phyloP scores from a whole-genome alignment of 1,140 invertebrate species.

The Trinorchestia longiramus region DNA sequence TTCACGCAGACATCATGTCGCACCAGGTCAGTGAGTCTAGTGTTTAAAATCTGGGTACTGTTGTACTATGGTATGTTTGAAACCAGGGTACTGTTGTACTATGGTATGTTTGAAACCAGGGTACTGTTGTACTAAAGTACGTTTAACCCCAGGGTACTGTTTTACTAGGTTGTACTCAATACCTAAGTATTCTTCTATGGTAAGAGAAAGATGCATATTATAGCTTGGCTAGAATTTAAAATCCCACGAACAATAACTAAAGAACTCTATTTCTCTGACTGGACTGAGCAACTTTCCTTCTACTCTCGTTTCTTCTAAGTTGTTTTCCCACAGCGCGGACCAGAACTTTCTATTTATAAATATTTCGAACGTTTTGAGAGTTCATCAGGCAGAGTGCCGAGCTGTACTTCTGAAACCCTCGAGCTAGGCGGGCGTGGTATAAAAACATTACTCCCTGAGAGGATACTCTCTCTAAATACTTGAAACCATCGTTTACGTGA shows the following conservation, averaged over 20 bases:
- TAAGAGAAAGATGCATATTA: not conserved
- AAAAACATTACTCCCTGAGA: not conserved
- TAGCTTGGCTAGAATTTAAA: not conserved
- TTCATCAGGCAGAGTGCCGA: not conserved
- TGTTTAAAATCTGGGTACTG: too few species aligned
- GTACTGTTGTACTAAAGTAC: too few species aligned
- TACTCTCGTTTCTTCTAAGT: not conserved
- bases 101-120: too few species aligned
- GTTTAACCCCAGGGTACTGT: too few species aligned
- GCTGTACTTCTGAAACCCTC: not conserved
- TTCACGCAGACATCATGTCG: conserved; percentile 86
- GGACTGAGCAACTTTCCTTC: not conserved
- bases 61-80: too few species aligned
- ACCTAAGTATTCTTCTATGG: too few species aligned
- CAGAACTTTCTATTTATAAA: not conserved
- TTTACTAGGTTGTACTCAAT: too few species aligned
- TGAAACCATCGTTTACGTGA: not conserved
- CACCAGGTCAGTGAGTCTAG: conserved; percentile 74
- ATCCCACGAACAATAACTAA: not conserved
- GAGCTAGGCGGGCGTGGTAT: not conserved
- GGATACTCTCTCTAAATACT: not conserved
- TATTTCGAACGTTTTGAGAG: not conserved
- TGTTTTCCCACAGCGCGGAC: not conserved
- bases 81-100: too few species aligned
- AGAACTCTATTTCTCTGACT: not conserved